A percentile compares a stretch with the other conserved stretches of the same genome.
These are phyloP conservation scores for Argyrosomus regius DNA, from an alignment of 2,797 vertebrate genomes.

Conservation along the genomic window DNA sequence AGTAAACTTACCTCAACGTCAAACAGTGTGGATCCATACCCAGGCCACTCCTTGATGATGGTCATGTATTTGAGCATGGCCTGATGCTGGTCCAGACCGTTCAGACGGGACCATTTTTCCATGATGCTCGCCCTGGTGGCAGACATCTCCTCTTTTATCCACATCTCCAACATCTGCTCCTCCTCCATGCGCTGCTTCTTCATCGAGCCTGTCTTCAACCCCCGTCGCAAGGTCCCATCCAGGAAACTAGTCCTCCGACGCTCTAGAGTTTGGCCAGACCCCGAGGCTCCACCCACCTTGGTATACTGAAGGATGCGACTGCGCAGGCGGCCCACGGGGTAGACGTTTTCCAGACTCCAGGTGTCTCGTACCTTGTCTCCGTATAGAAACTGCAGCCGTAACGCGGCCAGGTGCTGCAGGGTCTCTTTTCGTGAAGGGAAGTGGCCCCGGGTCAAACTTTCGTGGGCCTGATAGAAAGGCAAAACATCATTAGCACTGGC, in stretches of 20 bases:
- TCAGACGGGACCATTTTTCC: conserved; percentile 92
- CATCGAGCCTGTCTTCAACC: conserved; percentile 91
- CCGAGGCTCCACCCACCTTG: conserved; percentile 82
- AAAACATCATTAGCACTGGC: not conserved
- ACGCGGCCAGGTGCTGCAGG: conserved; percentile 90
- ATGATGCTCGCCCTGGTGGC: conserved; percentile 90
- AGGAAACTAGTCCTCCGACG: conserved; percentile 92
- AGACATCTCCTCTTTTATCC: conserved; percentile 95
- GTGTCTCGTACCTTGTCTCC: conserved; percentile 87
- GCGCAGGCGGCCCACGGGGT: conserved; percentile 91
- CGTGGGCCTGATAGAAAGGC: conserved; percentile 88
- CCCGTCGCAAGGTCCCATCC: conserved; percentile 91
- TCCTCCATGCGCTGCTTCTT: conserved; percentile 95
- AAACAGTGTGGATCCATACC: conserved; percentile 94
- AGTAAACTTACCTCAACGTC: conserved; percentile 89
- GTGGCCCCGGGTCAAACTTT: conserved; percentile 92
- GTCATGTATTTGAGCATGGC: conserved; percentile 96
- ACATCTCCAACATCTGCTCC: conserved; percentile 97
- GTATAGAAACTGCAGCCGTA: conserved; percentile 91
- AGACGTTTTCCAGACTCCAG: conserved; percentile 90
- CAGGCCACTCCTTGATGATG: conserved; percentile 93
- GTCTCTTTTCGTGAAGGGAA: conserved; percentile 94
- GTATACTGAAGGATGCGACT: conserved; percentile 92
- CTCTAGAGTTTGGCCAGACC: conserved; percentile 89
- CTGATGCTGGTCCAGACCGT: conserved; percentile 92